Conservation (phyloP, 2,888 invertebrate genomes). For the Eulithis testata region DNA sequence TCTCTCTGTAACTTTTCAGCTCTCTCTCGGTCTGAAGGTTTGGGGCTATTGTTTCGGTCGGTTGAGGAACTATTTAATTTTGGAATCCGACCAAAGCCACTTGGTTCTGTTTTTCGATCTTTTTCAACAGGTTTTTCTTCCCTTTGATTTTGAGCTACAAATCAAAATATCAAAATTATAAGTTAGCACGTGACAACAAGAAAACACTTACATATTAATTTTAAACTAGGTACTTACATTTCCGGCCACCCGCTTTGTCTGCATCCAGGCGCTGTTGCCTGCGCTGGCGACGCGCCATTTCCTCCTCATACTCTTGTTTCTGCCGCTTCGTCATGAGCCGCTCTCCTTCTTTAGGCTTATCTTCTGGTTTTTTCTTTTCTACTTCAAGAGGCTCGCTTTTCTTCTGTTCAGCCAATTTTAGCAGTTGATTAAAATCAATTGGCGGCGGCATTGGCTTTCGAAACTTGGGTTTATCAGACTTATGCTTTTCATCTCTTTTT, state of each 20-base stretch:
- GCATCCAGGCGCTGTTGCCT: conserved; percentile 71
- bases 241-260: conserved; percentile 57
- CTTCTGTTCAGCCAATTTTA: conserved; percentile 93
- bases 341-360: conserved; percentile 83
- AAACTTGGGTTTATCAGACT: conserved; percentile 83
- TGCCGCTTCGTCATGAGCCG: conserved; percentile 92
- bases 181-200: not conserved
- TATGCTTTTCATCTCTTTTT: conserved; percentile 68
- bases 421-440: conserved; percentile 90
- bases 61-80: conserved; percentile 74
- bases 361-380: conserved; percentile 66
- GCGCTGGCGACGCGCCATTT: conserved; percentile 86
- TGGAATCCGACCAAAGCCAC: conserved; percentile 78
- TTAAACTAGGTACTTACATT: conserved; percentile 50
- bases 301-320: conserved; percentile 89
- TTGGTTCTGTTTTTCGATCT: conserved; percentile 64
- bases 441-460: conserved; percentile 88
- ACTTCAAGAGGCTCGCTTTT: conserved; percentile 90
- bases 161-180: not conserved
- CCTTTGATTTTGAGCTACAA: conserved; percentile 58
- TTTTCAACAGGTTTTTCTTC: conserved; percentile 62
- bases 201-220: not conserved
- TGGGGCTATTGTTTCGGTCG: conserved; percentile 58
- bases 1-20: conserved; percentile 54
- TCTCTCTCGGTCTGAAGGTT: conserved; percentile 55